Percentiles rank a stretch among this genome's conserved stretches.
Evolutionary conservation across 2,888 invertebrate species (phyloP).

Genomic region (Drosophila siamana): DNA sequence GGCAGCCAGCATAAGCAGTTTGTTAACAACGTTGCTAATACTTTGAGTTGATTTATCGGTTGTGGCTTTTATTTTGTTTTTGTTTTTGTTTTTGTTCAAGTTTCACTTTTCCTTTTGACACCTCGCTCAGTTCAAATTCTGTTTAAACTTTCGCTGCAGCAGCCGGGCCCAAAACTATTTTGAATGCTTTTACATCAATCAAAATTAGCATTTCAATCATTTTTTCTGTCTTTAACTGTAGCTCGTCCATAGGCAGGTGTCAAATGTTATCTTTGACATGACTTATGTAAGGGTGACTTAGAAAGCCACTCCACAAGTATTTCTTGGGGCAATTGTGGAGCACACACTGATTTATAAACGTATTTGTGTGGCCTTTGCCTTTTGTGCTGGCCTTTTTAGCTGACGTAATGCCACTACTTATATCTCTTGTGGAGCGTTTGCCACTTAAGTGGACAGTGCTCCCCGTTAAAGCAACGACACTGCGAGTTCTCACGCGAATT

Average conservation of each 20-base stretch:
- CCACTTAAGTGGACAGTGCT: conserved; percentile 56
- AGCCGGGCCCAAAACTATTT: conserved; percentile 29
- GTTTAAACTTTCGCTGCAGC: conserved; percentile 62
- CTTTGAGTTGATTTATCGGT: conserved; percentile 45
- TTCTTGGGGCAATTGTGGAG: conserved; percentile 21
- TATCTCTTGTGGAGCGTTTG: conserved; percentile 19
- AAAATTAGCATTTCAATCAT: conserved; percentile 78
- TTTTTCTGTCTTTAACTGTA: conserved; percentile 20
- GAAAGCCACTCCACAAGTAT: conserved; percentile 39
- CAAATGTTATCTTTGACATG: conserved; percentile 35
- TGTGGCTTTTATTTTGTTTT: conserved; percentile 3
- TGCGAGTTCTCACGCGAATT: conserved; percentile 36
- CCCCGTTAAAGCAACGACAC: conserved; percentile 34
- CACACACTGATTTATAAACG: conserved; percentile 30
- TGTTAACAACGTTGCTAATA: conserved; percentile 22
- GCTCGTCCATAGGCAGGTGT: conserved; percentile 13
- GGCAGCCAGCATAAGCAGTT: conserved; percentile 3
- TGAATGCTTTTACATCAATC: conserved; percentile 62
- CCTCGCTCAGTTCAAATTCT: conserved; percentile 50
- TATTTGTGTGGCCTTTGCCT: conserved; percentile 27
- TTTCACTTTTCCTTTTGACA: conserved; percentile 75
- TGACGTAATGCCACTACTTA: conserved; percentile 44
- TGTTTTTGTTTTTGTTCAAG: conserved; percentile 24
- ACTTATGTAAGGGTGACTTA: conserved; percentile 47
- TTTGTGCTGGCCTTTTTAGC: conserved; percentile 19